These are phyloP conservation scores for Hypercompe scribonia DNA, from an alignment of 2,888 invertebrate species.

Conservation along the genomic window DNA sequence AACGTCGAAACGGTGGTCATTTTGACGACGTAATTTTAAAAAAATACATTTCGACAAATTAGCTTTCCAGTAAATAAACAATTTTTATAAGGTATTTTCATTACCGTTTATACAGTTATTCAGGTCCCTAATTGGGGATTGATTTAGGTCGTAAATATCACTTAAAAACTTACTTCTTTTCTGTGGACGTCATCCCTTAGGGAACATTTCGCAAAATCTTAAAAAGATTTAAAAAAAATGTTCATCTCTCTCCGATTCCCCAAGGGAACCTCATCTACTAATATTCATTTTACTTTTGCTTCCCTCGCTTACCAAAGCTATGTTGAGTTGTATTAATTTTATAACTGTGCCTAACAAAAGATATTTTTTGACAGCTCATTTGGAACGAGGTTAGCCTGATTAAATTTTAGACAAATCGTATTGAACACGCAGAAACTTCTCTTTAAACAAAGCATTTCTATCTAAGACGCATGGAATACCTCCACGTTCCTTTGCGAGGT, in stretches of 20 bases:
- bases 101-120: too few species aligned
- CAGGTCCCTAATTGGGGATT: neutral
- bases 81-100: too few species aligned
- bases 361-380: neutral
- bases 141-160: neutral
- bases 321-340: neutral
- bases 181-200: neutral
- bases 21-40: too few species aligned
- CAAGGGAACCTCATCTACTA: neutral
- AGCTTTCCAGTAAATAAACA: too few species aligned
- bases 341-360: neutral
- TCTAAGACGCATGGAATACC: neutral
- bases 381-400: neutral
- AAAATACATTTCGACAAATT: too few species aligned
- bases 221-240: neutral
- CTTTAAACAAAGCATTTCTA: neutral
- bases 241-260: neutral
- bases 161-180: neutral
- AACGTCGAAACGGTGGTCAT: too few species aligned
- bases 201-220: neutral
- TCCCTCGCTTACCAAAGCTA: neutral
- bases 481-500: neutral
- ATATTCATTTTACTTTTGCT: neutral
- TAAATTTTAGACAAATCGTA: neutral
- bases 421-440: neutral